Conservation (phyloP, 2,888 invertebrate species). For the Drosophila maculinotata region DNA sequence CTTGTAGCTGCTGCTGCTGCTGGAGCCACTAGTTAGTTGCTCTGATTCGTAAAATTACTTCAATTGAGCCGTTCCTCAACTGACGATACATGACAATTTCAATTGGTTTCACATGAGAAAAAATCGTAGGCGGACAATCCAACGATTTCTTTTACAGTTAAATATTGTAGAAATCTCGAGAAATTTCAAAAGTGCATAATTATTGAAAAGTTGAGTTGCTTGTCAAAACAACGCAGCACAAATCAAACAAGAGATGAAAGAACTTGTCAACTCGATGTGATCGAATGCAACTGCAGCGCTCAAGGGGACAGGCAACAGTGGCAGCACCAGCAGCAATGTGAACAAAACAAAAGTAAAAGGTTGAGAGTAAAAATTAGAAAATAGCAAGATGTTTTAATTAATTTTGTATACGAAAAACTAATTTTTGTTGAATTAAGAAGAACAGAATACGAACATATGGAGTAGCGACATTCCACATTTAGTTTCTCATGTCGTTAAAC, state of each 20-base stretch:
- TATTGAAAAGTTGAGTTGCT: conserved; percentile 33
- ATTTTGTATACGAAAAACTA: too few relatives aligned
- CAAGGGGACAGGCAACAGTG: neutral
- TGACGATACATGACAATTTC: conserved; percentile 50
- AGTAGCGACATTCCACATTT: too few relatives aligned
- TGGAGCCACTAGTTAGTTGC: conserved; percentile 18
- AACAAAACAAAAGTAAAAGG: conserved; percentile 29
- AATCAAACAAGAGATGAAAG: conserved; percentile 28
- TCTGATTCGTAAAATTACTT: conserved; percentile 62
- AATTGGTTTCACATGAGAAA: conserved; percentile 54
- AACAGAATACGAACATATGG: too few relatives aligned
- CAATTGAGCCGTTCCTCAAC: conserved; percentile 51
- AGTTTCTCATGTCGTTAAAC: too few relatives aligned
- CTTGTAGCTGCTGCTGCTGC: neutral
- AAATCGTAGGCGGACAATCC: conserved; percentile 50
- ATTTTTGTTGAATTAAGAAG: too few relatives aligned
- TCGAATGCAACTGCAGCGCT: conserved; percentile 12
- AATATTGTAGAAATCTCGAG: conserved; percentile 20
- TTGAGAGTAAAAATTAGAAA: neutral
- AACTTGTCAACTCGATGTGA: conserved; percentile 43
- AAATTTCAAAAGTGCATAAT: conserved; percentile 50
- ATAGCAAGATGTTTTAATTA: neutral
- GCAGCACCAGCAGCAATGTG: neutral
- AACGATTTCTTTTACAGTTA: conserved; percentile 18
- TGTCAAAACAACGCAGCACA: conserved; percentile 35